Evolutionary conservation across 1,140 invertebrate species (phyloP), one percentile per base, ranked within the genome.

Genomic region (Drosophila novamexicana): DNA sequence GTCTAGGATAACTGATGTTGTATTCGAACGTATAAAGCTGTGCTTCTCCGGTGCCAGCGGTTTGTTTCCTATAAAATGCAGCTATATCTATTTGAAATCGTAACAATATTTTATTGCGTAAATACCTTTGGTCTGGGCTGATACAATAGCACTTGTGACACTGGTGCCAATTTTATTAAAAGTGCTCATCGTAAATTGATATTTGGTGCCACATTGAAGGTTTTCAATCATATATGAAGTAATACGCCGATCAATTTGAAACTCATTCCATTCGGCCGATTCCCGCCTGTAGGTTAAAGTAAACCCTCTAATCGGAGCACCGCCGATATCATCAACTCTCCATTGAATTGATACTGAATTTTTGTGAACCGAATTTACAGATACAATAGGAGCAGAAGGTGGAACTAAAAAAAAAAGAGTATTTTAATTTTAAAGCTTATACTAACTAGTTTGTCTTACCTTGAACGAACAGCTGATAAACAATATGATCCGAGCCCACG

Each of bases 141-240:
- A 93, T 44, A 94, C 92, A 32, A 94, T 92, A 2, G 93, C 75
- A 82, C 96, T 96, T 0, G 95, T 93, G 1, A 94, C 93, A 67
- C 96, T 96, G 59, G 93, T 94, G 1, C 96, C 96, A 18, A 96
- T 95, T 93, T 95, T 95, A 77, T 96, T 96, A 80, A 94, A 94
- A 0, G 95, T 94, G 0, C 93, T 94, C 65, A 97, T 91, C 57
- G 94, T 95, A 7, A 96, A 93, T 66, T 96, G 95, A 82, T 97
- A 96, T 18, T 94, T 94, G 37, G 95, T 96, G 1, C 96, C 96
- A 80, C 96, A 96, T 2, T 94, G 90, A 1, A 96, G 92, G 52
- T 94, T 94, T 47, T 94, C 94, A 3, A 96, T 83, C 2, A 94
- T 94, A 70, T 95, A 94, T 34, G 93, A 95, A 1, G 94, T 94